Base-by-base conservation (phyloP, 2,797 vertebrate species). In the Paedocypris micromegethes region DNA sequence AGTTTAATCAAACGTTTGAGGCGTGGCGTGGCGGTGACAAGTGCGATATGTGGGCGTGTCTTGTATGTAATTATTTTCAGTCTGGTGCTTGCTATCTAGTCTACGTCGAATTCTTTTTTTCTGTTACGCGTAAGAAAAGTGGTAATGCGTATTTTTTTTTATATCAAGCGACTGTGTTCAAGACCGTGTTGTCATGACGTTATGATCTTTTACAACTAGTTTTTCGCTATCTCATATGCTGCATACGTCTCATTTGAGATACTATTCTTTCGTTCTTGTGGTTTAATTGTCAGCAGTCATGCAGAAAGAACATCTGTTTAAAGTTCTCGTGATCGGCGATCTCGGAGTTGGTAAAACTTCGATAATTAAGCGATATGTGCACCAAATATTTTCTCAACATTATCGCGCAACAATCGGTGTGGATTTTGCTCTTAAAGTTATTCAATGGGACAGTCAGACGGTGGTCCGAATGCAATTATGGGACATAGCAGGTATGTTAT, bases 341-440 rank as follows among this genome's bases (percentile, higher is more conserved):
- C 82, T 91, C 5, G 90, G 90, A 0, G 90, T 91, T 5, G 90
- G 90, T 0, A 91, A 91, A 40, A 91, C 90, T 5, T 91, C 90
- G 59, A 83, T 91, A 68, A 91, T 91, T 0, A 90, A 90, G 74
- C 85, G 90, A 3, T 91, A 90, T 79, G 89, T 91, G 47, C 88
- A 91, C 72, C 86, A 88, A 77, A 82, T 91, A 4, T 91, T 90
- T 83, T 91, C 90, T 9, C 90, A 91, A 64, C 88, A 90, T 37
- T 91, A 91, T 82, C 78, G 89, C 0, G 89, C 90, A 46, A 91
- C 90, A 50, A 90, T 91, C 68, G 90, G 90, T 0, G 90, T 91
- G 44, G 90, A 91, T 82, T 91, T 91, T 75, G 88, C 89, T 37
- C 84, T 91, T 39, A 91, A 89, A 72, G 84, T 91, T 9, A 72